Evolutionary conservation across 2,888 invertebrate genomes (phyloP).

Genomic region (Lepidochrysops patricia): DNA sequence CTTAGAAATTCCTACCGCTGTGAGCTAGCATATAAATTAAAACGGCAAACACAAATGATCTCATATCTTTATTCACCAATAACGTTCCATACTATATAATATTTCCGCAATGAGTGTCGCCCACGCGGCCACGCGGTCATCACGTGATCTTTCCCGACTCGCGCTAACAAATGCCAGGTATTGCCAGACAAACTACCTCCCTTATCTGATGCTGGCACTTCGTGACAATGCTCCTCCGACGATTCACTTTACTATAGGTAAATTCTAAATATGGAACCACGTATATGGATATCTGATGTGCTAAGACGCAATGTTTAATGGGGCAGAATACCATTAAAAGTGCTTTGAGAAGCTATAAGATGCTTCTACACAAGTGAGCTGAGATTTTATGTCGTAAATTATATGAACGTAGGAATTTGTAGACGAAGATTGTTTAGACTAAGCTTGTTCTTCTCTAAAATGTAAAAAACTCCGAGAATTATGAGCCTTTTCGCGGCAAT

Average conservation of each 20-base stretch:
- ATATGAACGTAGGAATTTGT: too few species aligned
- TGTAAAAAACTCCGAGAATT: too few species aligned
- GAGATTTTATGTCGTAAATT: too few species aligned
- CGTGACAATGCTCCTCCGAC: constrained; percentile 52
- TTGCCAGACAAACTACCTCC: constrained; percentile 63
- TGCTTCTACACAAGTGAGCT: not conserved
- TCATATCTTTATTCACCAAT: not conserved
- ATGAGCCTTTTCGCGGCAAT: too few species aligned
- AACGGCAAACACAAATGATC: too few species aligned
- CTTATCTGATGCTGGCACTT: constrained; percentile 65
- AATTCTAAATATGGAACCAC: not conserved
- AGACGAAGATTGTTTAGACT: too few species aligned
- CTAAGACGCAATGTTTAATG: not conserved
- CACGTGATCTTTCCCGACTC: constrained; percentile 36
- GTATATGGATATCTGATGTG: not conserved
- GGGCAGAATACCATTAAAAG: not conserved
- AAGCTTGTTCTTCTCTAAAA: too few species aligned
- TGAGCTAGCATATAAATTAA: too few species aligned
- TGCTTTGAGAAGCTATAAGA: not conserved
- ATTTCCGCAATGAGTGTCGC: constrained; percentile 20
- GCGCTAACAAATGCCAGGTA: constrained; percentile 53
- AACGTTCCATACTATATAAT: not conserved
- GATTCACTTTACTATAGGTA: constrained; percentile 26
- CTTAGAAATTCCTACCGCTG: too few species aligned
- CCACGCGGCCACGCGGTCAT: constrained; percentile 64